A percentile compares a stretch with the other conserved stretches of the same genome.
These are phyloP conservation scores for Hirtodrosophila cameraria DNA, from an alignment of 2,888 invertebrate genomes.

Conservation along the genomic window DNA sequence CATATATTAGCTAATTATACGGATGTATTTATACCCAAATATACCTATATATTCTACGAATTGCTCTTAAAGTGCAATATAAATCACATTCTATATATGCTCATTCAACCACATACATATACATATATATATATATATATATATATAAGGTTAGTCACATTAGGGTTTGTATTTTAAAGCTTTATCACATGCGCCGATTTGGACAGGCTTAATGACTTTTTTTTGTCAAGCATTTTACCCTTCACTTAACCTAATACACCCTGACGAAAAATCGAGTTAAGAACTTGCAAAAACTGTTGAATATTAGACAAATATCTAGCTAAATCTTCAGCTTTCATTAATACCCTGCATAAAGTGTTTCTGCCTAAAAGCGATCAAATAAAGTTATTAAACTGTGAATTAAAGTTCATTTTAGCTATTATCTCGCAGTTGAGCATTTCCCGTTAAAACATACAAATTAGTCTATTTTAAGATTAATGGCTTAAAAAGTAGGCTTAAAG, in stretches of 20 bases:
- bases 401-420: too few species aligned
- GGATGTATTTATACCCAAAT: neutral
- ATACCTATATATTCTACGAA: conserved; percentile 5
- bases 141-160: conserved; percentile 2
- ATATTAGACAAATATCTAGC: too few species aligned
- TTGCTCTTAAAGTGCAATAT: conserved; percentile 5
- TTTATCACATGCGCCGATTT: conserved; percentile 24
- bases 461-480: too few species aligned
- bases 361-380: too few species aligned
- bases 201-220: conserved; percentile 27
- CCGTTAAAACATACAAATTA: too few species aligned
- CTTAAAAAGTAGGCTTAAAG: too few species aligned
- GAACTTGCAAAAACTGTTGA: conserved; percentile 17
- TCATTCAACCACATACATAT: too few species aligned
- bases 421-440: too few species aligned
- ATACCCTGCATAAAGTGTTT: neutral
- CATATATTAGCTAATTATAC: neutral
- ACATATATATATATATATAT: neutral
- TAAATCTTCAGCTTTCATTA: neutral
- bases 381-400: too few species aligned
- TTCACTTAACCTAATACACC: conserved; percentile 39
- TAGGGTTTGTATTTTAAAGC: conserved; percentile 6
- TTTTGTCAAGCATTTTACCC: conserved; percentile 29
- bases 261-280: conserved; percentile 21
- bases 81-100: too few species aligned